A percentile compares a stretch with the other conserved stretches of the same genome.
phyloP scores from a whole-genome alignment of 2,888 invertebrate genomes.

The Pyralis farinalis region DNA sequence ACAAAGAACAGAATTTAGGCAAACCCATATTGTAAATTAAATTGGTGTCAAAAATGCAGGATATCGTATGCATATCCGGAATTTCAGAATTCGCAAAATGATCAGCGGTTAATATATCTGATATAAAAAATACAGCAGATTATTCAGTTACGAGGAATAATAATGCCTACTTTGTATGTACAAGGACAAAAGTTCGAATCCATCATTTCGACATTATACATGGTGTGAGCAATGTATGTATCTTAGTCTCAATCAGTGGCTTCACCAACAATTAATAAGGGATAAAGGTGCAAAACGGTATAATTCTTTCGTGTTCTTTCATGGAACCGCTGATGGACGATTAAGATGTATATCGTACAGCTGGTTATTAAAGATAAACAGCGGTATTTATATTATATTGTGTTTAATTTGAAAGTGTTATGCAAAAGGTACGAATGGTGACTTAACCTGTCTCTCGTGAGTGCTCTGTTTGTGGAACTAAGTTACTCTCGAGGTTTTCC shows the following conservation, averaged over 20 bases:
- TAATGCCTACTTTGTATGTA: too few relatives aligned
- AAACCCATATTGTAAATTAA: too few relatives aligned
- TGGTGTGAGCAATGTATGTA: background rate
- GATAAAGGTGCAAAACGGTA: conserved; percentile 24
- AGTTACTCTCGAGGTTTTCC: too few relatives aligned
- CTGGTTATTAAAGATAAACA: conserved; percentile 41
- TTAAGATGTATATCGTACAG: conserved; percentile 50
- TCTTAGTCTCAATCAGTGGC: background rate
- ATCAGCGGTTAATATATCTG: too few relatives aligned
- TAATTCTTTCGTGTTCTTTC: conserved; percentile 33
- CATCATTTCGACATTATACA: background rate
- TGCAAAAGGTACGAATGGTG: conserved; percentile 13
- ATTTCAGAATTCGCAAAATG: too few relatives aligned
- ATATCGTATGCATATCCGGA: too few relatives aligned
- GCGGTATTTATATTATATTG: conserved; percentile 36
- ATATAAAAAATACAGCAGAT: too few relatives aligned
- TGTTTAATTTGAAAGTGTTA: conserved; percentile 34
- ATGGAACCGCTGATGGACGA: conserved; percentile 35
- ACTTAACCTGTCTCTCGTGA: too few relatives aligned
- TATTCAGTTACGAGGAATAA: too few relatives aligned
- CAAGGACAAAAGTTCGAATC: background rate
- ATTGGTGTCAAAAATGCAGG: too few relatives aligned
- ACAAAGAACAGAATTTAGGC: too few relatives aligned
- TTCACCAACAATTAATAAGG: conserved; percentile 7
- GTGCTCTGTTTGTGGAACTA: too few relatives aligned